A percentile compares a stretch with the other conserved stretches of the same genome.
phyloP scores from a whole-genome alignment of 2,113 vertebrate genomes.

The Pogona vitticeps region DNA sequence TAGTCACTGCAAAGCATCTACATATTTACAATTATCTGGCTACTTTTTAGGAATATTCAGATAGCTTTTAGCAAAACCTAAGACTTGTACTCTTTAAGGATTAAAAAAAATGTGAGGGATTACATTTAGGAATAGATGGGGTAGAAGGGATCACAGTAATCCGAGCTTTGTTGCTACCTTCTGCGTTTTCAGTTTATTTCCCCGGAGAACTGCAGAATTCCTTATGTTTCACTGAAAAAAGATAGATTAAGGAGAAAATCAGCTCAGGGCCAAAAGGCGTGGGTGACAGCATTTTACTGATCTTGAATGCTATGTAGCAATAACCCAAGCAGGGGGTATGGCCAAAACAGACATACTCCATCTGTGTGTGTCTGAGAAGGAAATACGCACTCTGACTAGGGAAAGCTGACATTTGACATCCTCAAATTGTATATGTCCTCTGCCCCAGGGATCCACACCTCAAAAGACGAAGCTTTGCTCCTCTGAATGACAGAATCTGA shows the following conservation, averaged over 20 bases:
- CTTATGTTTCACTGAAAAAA: background rate
- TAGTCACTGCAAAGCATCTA: background rate
- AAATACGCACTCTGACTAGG: background rate
- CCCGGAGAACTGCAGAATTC: background rate
- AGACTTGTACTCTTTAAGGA: background rate
- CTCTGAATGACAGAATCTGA: background rate
- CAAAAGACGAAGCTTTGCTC: background rate
- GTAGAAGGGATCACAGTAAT: background rate
- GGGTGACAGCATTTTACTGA: background rate
- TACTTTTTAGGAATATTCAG: background rate
- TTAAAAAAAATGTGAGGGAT: background rate
- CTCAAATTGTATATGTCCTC: background rate
- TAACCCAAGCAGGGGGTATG: background rate
- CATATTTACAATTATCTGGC: background rate
- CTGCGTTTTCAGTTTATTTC: background rate
- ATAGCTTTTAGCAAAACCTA: background rate
- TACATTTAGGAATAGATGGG: background rate
- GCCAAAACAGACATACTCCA: background rate
- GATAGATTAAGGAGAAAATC: background rate
- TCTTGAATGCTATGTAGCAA: background rate
- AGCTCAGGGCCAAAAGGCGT: background rate
- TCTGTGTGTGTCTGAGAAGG: background rate
- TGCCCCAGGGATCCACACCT: background rate
- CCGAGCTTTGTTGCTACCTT: background rate
- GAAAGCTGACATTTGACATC: background rate